Evolutionary conservation across 1,140 invertebrate genomes (phyloP).

Genomic region (Dinoponera quadriceps): DNA sequence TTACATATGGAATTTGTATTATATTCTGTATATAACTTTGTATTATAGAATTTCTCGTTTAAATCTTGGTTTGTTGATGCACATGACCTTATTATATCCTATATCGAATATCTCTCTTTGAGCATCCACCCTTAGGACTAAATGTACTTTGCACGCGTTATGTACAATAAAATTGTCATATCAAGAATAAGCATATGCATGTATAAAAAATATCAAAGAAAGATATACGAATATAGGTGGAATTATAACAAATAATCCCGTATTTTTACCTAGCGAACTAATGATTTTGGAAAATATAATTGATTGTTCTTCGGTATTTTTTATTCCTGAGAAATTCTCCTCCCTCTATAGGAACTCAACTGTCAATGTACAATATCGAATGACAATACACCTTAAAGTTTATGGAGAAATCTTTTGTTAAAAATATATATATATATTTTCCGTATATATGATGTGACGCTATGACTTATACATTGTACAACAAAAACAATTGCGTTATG

Average conservation of each 20-base stretch:
- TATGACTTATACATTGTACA: slow-evolving; percentile 22
- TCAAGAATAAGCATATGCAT: background rate
- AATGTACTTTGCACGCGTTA: background rate
- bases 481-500: slow-evolving; percentile 20
- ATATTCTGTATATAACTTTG: slow-evolving; percentile 45
- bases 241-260: too few species aligned
- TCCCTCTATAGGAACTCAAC: slow-evolving; percentile 8
- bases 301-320: slow-evolving; percentile 10
- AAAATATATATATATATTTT: slow-evolving; percentile 52
- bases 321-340: background rate
- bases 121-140: background rate
- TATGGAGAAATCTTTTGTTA: slow-evolving; percentile 43
- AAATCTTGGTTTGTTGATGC: slow-evolving; percentile 12
- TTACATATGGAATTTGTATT: slow-evolving; percentile 23
- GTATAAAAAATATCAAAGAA: slow-evolving; percentile 13
- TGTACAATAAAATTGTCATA: slow-evolving; percentile 11
- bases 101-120: slow-evolving; percentile 38
- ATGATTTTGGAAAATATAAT: slow-evolving; percentile 6
- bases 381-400: slow-evolving; percentile 41
- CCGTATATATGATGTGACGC: background rate
- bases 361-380: slow-evolving; percentile 44
- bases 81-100: slow-evolving; percentile 27
- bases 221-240: slow-evolving; percentile 24
- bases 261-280: background rate
- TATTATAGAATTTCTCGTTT: slow-evolving; percentile 39